Evolutionary conservation across 37 sponge, comb jelly and placozoan species (phyloP).

Genomic region (Crambe crambe): DNA sequence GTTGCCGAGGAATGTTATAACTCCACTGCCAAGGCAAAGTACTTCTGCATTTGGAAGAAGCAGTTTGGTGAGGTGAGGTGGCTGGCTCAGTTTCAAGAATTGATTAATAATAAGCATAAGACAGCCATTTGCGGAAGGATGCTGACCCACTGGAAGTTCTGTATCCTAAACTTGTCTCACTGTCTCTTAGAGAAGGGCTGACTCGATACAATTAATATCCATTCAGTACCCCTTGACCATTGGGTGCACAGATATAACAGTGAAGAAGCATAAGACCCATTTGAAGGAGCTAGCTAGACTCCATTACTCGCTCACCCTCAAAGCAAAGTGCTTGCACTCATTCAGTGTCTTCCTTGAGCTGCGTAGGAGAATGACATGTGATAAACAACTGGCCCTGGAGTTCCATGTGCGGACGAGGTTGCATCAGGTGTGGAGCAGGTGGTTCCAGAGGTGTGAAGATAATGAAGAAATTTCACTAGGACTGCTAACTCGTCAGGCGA

Average conservation of each 20-base stretch:
- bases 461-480: constrained; percentile 50
- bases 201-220: too few relatives aligned
- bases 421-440: constrained; percentile 21
- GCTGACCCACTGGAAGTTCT: constrained; percentile 40
- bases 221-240: too few relatives aligned
- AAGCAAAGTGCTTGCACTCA: neutral
- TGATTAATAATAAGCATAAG: constrained; percentile 16
- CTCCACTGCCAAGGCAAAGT: neutral
- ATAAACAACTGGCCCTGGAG: constrained; percentile 7
- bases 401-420: constrained; percentile 7
- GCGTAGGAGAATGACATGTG: neutral
- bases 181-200: too few relatives aligned
- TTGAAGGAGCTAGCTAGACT: constrained; percentile 15
- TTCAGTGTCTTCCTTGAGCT: neutral
- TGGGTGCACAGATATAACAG: constrained; percentile 37
- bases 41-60: constrained; percentile 17
- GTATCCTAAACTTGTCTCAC: constrained; percentile 29
- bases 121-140: constrained; percentile 24
- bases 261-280: constrained; percentile 8
- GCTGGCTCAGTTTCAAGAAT: constrained; percentile 41
- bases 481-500: constrained; percentile 34
- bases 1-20: constrained; percentile 12
- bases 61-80: constrained; percentile 7
- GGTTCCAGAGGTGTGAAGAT: constrained; percentile 61
- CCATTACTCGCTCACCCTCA: constrained; percentile 4